phyloP scores from a whole-genome alignment of 2,888 invertebrate species.

The Drosophila anomalata region DNA sequence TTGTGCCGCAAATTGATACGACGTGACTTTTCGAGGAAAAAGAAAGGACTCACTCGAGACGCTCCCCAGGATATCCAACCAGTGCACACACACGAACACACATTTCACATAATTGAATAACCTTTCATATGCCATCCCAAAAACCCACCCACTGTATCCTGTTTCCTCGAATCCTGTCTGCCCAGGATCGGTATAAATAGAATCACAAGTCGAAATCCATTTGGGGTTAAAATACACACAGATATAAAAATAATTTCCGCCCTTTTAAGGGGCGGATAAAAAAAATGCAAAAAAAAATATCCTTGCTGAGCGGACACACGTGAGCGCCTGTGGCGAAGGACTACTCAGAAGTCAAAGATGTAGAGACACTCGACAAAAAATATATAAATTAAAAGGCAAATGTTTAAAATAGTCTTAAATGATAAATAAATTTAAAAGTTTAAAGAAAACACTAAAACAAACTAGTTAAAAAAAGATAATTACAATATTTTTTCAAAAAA shows the following conservation, averaged over 20 bases:
- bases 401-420: too few relatives aligned
- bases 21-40: conserved; percentile 77
- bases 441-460: too few relatives aligned
- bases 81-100: conserved; percentile 19
- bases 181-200: conserved; percentile 48
- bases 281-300: conserved; percentile 15
- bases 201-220: conserved; percentile 53
- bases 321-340: conserved; percentile 56
- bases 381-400: too few relatives aligned
- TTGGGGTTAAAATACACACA: conserved; percentile 67
- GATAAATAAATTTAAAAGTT: too few relatives aligned
- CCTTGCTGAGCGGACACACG: conserved; percentile 68
- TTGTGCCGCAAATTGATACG: conserved; percentile 78
- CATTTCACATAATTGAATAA: conserved; percentile 68
- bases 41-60: conserved; percentile 70
- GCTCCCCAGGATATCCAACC: conserved; percentile 38
- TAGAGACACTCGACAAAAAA: conserved; percentile 1
- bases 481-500: too few relatives aligned
- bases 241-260: conserved; percentile 73
- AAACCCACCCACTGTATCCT: conserved; percentile 1
- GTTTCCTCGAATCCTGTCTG: conserved; percentile 6
- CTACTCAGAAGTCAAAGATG: conserved; percentile 33
- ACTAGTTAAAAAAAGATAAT: too few relatives aligned
- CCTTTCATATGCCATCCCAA: conserved; percentile 42
- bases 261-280: conserved; percentile 14